phyloP scores from a whole-genome alignment of 2,797 vertebrate species.

The Enteromius treurensis region DNA sequence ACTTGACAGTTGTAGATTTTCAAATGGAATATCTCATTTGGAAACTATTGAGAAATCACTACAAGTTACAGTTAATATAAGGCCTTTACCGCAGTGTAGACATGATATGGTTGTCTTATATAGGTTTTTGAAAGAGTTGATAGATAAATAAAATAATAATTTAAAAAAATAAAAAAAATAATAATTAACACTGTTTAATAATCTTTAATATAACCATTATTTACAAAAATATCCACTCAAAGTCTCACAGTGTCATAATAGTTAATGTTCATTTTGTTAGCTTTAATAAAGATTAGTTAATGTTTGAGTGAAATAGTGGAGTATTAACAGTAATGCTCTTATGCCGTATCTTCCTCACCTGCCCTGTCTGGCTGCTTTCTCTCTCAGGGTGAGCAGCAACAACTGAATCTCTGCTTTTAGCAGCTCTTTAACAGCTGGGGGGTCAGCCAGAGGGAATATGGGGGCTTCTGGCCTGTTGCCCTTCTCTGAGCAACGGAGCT shows the following conservation, averaged over 20 bases:
- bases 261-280: not conserved
- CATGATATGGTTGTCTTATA: not conserved
- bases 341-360: slow-evolving; percentile 65
- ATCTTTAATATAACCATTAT: not conserved
- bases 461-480: slow-evolving; percentile 31
- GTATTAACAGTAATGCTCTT: not conserved
- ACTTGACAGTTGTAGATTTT: slow-evolving; percentile 1
- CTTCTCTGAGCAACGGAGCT: slow-evolving; percentile 47
- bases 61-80: not conserved
- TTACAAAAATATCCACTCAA: not conserved
- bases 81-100: not conserved
- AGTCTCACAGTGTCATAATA: not conserved
- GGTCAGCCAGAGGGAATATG: slow-evolving; percentile 69
- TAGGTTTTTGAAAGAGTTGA: not conserved
- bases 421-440: slow-evolving; percentile 73
- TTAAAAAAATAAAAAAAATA: not conserved
- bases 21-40: not conserved
- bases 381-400: slow-evolving; percentile 72
- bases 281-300: not conserved
- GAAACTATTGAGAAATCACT: not conserved
- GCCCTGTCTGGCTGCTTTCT: slow-evolving; percentile 72
- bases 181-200: not conserved
- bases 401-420: slow-evolving; percentile 76
- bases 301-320: not conserved
- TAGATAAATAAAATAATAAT: not conserved